Base-by-base conservation (phyloP, 23 tunicate species). In the Clavelina lepadiformis region DNA sequence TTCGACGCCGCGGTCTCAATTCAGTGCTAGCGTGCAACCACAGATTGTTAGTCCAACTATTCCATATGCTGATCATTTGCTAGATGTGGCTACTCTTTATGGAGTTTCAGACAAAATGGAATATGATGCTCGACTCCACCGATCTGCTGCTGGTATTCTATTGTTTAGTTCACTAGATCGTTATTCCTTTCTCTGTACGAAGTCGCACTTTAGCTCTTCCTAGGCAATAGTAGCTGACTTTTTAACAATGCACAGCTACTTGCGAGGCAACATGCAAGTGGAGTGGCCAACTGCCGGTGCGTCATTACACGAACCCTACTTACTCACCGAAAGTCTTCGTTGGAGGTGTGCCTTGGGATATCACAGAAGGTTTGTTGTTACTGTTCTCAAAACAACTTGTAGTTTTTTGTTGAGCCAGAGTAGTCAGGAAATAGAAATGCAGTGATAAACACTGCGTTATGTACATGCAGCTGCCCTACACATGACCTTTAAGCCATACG, bases 301-400 rank as follows among this genome's bases (percentile, higher is more conserved):
- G 95, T 25, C 95, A 86, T 59, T 78, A 86, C 70, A 52, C 77
- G 21, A 81, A 75, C 51, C 89, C 89, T 0, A 76, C 97, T 4
- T 89, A 81, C 61, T 89, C 97, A 2, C 83, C 89, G 28, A 89
- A 89, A 56, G 89, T 89, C 18, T 89, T 89, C 51, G 82, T 89
- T 11, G 97, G 97, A 4, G 97, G 97, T 21, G 85, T 89, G n/a
- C 97, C 97, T 8, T 89, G 97, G 97, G 97, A 89, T 46, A 81
- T 89, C 54, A 81, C 83, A 2, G 97, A 89, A 75, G 89, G 97
- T 89, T 68, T 23, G 50, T 3, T 5, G 7, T 19, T 36, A 41
- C n/a, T n/a, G n/a, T n/a, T n/a, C n/a, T n/a, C n/a, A n/a, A n/a
- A n/a, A n/a, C n/a, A n/a, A n/a, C n/a, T n/a, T n/a, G n/a, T n/a